A percentile compares a stretch with the other conserved stretches of the same genome.
Evolutionary conservation across 2,113 vertebrate species (phyloP).

Genomic region (Mustela lutreola): DNA sequence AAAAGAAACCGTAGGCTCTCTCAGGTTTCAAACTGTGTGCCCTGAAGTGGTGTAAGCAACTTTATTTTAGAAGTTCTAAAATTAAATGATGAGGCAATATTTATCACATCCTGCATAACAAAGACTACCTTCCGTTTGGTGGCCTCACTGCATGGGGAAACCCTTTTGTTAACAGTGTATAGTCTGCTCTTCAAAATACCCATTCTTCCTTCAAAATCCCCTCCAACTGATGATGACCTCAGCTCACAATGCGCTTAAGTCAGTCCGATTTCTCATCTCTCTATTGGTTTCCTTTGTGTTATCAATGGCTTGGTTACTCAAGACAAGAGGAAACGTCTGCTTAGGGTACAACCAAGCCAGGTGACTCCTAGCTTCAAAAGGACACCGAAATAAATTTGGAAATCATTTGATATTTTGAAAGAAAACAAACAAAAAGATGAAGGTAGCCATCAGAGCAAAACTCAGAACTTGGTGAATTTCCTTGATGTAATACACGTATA

Average conservation of each 20-base stretch:
- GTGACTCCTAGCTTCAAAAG: neutral
- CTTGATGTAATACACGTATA: neutral
- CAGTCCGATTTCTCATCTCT: neutral
- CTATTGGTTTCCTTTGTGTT: neutral
- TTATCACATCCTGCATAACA: constrained; percentile 87
- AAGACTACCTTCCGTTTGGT: constrained; percentile 83
- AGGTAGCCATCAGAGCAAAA: neutral
- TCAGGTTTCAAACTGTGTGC: constrained; percentile 46
- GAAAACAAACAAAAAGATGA: neutral
- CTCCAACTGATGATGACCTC: constrained; percentile 9
- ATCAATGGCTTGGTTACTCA: neutral
- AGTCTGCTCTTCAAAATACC: constrained; percentile 71
- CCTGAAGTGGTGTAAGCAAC: constrained; percentile 55
- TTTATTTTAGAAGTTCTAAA: constrained; percentile 86
- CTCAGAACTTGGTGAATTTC: constrained; percentile 14
- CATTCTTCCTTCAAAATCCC: constrained; percentile 78
- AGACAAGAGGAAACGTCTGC: neutral
- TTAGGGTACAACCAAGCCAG: neutral
- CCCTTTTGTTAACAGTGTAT: constrained; percentile 65
- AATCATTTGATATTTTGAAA: constrained; percentile 18
- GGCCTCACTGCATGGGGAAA: constrained; percentile 70
- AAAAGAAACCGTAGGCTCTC: neutral
- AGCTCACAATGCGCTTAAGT: constrained; percentile 49
- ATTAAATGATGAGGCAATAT: constrained; percentile 85
- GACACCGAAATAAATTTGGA: neutral